A percentile compares a stretch with the other conserved stretches of the same genome.
These are phyloP conservation scores for Psilopsiagon aymara DNA, from an alignment of 2,113 vertebrate species.

Conservation along the genomic window DNA sequence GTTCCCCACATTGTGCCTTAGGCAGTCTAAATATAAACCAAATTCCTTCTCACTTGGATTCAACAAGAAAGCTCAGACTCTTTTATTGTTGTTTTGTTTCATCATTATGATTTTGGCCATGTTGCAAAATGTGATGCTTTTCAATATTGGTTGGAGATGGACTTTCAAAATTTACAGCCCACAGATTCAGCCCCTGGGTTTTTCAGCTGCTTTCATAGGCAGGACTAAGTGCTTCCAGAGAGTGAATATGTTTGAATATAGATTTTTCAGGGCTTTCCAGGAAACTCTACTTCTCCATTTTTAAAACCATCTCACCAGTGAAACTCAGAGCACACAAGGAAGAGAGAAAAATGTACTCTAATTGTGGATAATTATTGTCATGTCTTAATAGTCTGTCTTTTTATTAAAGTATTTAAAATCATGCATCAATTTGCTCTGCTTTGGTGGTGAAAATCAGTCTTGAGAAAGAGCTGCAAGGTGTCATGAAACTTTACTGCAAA, in stretches of 20 bases:
- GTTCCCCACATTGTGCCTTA: background rate
- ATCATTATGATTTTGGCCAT: conserved; percentile 18
- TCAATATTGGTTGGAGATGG: background rate
- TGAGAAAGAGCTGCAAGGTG: background rate
- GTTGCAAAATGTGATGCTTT: conserved; percentile 36
- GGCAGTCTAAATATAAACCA: conserved; percentile 24
- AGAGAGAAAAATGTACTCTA: background rate
- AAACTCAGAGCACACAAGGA: background rate
- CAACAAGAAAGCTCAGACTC: conserved; percentile 24
- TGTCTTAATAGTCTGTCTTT: background rate
- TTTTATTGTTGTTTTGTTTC: conserved; percentile 27
- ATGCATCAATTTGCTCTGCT: background rate
- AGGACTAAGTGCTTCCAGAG: background rate
- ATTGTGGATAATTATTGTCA: background rate
- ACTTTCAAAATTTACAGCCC: background rate
- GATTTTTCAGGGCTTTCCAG: background rate
- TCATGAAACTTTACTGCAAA: background rate
- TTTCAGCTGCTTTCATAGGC: background rate
- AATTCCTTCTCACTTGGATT: conserved; percentile 59
- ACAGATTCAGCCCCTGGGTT: background rate
- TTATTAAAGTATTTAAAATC: background rate
- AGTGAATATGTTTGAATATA: background rate
- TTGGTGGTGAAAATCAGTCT: background rate
- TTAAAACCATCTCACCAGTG: background rate
- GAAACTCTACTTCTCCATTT: background rate